A percentile compares a stretch with the other conserved stretches of the same genome.
Evolutionary conservation across 2,797 vertebrate species (phyloP).

Genomic region (Centroberyx gerrardi): DNA sequence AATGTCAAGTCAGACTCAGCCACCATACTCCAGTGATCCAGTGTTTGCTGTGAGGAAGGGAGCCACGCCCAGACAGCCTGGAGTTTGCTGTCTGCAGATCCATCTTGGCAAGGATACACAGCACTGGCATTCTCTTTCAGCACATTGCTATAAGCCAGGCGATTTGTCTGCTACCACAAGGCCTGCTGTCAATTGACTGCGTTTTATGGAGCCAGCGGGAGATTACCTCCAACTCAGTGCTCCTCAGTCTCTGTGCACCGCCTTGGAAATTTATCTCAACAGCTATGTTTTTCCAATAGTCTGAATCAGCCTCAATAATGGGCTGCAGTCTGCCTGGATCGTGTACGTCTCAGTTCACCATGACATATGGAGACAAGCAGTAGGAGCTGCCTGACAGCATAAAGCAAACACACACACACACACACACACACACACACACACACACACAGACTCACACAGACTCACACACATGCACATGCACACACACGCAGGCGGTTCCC

Average conservation of each 20-base stretch:
- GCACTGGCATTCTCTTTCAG: conserved; percentile 79
- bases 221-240: conserved; percentile 79
- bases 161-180: conserved; percentile 86
- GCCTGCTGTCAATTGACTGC: conserved; percentile 80
- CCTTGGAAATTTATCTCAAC: conserved; percentile 78
- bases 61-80: conserved; percentile 70
- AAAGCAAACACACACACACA: conserved; percentile 49
- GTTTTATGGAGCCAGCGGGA: conserved; percentile 81
- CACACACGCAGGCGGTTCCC: conserved; percentile 17
- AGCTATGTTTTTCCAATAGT: conserved; percentile 74
- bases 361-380: conserved; percentile 61
- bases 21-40: conserved; percentile 54
- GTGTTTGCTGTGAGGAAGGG: conserved; percentile 70
- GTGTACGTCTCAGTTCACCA: conserved; percentile 66
- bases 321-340: conserved; percentile 56
- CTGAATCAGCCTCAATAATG: conserved; percentile 78
- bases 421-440: conserved; percentile 26
- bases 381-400: conserved; percentile 31
- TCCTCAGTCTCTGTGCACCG: conserved; percentile 59
- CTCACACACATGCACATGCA: conserved; percentile 15
- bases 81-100: conserved; percentile 78
- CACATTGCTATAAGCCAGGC: conserved; percentile 76
- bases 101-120: conserved; percentile 81
- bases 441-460: neutral
- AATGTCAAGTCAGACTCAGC: conserved; percentile 58